Conservation (phyloP, 2,113 vertebrate genomes). For the Macroglossus sobrinus region DNA sequence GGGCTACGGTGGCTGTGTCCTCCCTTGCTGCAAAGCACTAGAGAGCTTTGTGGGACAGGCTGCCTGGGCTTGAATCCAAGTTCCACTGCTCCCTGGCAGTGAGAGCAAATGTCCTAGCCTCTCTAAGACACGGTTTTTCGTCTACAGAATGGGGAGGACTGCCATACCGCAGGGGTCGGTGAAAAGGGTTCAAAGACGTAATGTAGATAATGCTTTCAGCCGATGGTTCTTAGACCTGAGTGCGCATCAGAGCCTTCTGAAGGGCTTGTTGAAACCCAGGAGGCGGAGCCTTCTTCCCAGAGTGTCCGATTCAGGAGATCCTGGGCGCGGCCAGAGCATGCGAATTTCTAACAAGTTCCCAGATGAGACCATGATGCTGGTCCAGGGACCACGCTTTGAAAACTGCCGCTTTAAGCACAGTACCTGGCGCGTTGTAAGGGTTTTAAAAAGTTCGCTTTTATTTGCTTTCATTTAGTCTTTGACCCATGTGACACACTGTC, state of each 20-base stretch:
- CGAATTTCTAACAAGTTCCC: neutral
- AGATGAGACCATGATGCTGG: neutral
- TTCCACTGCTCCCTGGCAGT: neutral
- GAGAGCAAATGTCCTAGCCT: neutral
- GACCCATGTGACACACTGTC: neutral
- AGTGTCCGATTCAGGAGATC: neutral
- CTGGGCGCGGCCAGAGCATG: neutral
- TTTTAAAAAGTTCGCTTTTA: neutral
- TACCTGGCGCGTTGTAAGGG: too few species aligned
- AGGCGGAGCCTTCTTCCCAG: neutral
- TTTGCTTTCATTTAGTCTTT: neutral
- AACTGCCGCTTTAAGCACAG: neutral
- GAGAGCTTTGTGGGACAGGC: neutral
- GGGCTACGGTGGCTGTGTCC: accelerated
- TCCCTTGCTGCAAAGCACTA: neutral
- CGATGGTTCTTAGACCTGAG: neutral
- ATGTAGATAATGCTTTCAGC: neutral
- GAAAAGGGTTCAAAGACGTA: neutral
- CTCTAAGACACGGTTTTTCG: neutral
- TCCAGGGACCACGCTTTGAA: neutral
- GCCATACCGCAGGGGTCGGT: neutral
- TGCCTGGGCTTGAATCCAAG: neutral
- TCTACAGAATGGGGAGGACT: neutral
- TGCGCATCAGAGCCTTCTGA: neutral
- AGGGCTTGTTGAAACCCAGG: neutral